Percentiles rank a stretch among this genome's conserved stretches.
Conservation (phyloP, 1,140 invertebrate species). For the Acromyrmex heyeri region DNA sequence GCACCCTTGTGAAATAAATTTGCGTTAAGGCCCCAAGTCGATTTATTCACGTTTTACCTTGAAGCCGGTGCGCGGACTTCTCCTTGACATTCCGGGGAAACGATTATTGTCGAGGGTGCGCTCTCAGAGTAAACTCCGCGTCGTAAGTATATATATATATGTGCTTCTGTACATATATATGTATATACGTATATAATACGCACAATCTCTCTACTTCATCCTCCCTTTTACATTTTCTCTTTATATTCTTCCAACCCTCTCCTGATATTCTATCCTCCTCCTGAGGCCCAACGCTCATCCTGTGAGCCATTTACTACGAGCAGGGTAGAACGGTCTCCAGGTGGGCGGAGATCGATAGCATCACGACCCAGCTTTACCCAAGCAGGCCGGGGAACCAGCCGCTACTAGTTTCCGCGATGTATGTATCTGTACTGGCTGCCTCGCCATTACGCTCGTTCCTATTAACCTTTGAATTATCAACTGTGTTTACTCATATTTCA, state of each 20-base stretch:
- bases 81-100: conserved; percentile 61
- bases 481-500: not conserved
- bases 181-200: conserved; percentile 56
- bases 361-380: conserved; percentile 84
- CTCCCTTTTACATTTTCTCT: conserved; percentile 42
- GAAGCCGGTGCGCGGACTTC: conserved; percentile 18
- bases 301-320: conserved; percentile 68
- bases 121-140: conserved; percentile 21
- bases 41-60: conserved; percentile 22
- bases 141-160: not conserved
- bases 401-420: conserved; percentile 71
- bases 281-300: conserved; percentile 70
- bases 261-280: conserved; percentile 30
- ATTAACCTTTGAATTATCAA: conserved; percentile 41
- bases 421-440: conserved; percentile 46
- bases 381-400: conserved; percentile 74
- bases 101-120: conserved; percentile 63
- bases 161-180: too few species aligned
- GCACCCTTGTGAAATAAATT: conserved; percentile 21
- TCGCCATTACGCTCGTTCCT: conserved; percentile 39
- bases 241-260: conserved; percentile 42
- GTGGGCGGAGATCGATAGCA: conserved; percentile 85
- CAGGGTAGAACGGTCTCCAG: conserved; percentile 79
- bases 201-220: conserved; percentile 62
- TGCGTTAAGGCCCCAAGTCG: not conserved